A percentile compares a stretch with the other conserved stretches of the same genome.
These are phyloP conservation scores for Cardiocondyla obscurior DNA, from an alignment of 1,140 invertebrate genomes.

Conservation along the genomic window DNA sequence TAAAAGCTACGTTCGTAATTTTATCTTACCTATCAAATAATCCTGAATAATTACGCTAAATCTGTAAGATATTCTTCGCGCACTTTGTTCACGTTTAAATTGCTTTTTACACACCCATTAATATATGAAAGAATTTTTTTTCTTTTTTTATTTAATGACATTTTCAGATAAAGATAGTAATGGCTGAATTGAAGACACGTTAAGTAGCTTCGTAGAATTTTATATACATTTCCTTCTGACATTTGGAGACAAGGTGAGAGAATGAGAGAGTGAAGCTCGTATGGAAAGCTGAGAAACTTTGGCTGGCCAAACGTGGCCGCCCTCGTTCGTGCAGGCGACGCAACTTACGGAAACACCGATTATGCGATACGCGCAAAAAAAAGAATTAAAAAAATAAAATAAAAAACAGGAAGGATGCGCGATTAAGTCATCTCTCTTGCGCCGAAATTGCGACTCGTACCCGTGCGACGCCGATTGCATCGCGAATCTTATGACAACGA, in stretches of 20 bases:
- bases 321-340: background rate
- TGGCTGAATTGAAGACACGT: background rate
- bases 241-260: background rate
- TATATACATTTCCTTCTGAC: background rate
- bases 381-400: too few species aligned
- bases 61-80: background rate
- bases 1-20: slow-evolving; percentile 1
- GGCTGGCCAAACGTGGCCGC: background rate
- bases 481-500: background rate
- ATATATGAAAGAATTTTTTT: background rate
- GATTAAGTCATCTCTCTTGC: background rate
- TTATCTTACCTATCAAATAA: slow-evolving; percentile 1
- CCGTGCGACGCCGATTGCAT: slow-evolving; percentile 3
- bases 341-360: background rate
- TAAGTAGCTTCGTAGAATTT: background rate
- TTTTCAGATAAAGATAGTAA: background rate
- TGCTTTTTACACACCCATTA: background rate
- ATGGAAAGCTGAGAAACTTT: background rate
- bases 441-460: background rate
- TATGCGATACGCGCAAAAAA: background rate
- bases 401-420: background rate
- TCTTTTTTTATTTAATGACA: background rate
- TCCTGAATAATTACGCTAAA: background rate
- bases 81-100: background rate
- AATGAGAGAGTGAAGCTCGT: background rate